Evolutionary conservation across 2,797 vertebrate genomes (phyloP).

Genomic region (Leuciscus waleckii): DNA sequence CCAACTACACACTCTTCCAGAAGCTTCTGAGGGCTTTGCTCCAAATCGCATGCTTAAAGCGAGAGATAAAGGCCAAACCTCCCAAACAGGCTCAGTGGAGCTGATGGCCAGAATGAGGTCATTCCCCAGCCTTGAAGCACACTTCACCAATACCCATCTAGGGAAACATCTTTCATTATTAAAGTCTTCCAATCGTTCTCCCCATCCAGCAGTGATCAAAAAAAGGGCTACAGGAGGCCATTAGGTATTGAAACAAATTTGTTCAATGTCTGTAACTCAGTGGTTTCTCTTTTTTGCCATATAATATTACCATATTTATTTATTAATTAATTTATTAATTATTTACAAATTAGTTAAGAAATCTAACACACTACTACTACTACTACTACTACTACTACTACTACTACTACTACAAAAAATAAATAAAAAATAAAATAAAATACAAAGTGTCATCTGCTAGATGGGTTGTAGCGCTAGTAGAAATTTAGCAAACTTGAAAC

Average conservation of each 20-base stretch:
- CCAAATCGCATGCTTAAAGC: slow-evolving; percentile 74
- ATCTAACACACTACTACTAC: background rate
- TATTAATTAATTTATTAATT: no score
- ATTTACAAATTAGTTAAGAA: slow-evolving; percentile 10
- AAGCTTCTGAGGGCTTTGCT: slow-evolving; percentile 72
- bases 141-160: slow-evolving; percentile 6
- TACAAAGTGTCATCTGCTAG: background rate
- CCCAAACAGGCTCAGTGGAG: slow-evolving; percentile 20
- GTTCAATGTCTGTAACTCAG: background rate
- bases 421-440: no score
- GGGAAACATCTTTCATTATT: slow-evolving; percentile 37
- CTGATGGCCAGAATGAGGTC: slow-evolving; percentile 53
- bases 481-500: background rate
- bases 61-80: slow-evolving; percentile 76
- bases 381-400: no score
- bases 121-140: slow-evolving; percentile 36
- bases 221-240: background rate
- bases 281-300: background rate
- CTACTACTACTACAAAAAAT: no score
- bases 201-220: slow-evolving; percentile 3
- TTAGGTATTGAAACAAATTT: background rate
- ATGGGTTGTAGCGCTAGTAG: background rate
- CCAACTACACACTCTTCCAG: slow-evolving; percentile 56
- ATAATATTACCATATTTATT: background rate
- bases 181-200: background rate